Base-by-base conservation (phyloP, 1,140 invertebrate genomes). In the Platyscapa corneri region DNA sequence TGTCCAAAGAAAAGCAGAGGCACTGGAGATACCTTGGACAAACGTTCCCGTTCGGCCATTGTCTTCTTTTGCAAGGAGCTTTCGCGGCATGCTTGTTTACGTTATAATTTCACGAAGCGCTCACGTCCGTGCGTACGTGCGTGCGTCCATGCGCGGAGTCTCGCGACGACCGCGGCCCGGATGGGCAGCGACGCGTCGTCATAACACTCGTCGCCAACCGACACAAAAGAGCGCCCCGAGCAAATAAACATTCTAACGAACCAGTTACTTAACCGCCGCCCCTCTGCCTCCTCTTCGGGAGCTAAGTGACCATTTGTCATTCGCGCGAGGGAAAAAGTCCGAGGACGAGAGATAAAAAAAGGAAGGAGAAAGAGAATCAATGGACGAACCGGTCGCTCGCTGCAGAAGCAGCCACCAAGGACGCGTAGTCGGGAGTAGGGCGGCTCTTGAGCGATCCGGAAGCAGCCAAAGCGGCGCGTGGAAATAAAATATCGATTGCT, bases 191-290 rank as follows among this genome's bases (percentile, higher is more conserved):
- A 46, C 91, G 91, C 91, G 91, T 93, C 91, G 89, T 92, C 91
- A 91, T 92, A 93, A 91, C 90, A 93, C 91, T 93, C 89, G 87
- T 89, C 87, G 86, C 86, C 75, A 72, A 86, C 89, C 87, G 87
- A 90, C 92, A 93, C 79, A 82, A 85, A 76, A 77, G 53, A 92
- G 91, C 89, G 90, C 89, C 86, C 90, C 88, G 87, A 92, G 89
- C 90, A 93, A 93, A 93, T 93, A 93, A 93, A 93, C 92, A 93
- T 91, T 92, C 90, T 91, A 91, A 92, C 92, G 91, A 93, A 93
- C 93, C 93, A 93, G 93, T 93, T 93, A 93, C 91, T 92, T 93
- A 93, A 91, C 91, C 88, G 49, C 18, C 49, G 1, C 49, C 3
- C n/a, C 27, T 30, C 34, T n/a, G n/a, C n/a, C 39, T n/a, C 0